phyloP scores from a whole-genome alignment of 1,140 invertebrate species.

The Bicyclus anynana region DNA sequence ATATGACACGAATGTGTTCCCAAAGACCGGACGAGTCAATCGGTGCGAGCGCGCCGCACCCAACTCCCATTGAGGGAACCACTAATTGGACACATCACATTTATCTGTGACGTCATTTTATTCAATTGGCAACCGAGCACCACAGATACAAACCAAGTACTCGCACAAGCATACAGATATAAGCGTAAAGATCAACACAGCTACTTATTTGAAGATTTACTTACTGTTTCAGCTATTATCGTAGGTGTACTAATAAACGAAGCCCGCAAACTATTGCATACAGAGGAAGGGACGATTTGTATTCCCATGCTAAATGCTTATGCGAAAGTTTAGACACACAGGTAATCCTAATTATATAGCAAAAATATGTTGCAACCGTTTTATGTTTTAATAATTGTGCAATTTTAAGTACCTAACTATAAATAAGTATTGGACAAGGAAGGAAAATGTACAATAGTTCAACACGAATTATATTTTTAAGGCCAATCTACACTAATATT shows the following conservation, averaged over 20 bases:
- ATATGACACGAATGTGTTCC: constrained; percentile 33
- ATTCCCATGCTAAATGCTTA: constrained; percentile 11
- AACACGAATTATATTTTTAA: background rate
- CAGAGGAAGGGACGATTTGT: constrained; percentile 11
- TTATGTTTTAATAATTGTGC: background rate
- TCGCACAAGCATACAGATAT: background rate
- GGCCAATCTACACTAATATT: no score
- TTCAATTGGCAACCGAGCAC: constrained; percentile 24
- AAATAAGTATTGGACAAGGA: background rate
- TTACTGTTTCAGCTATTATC: constrained; percentile 32
- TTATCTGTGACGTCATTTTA: constrained; percentile 37
- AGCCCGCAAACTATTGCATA: constrained; percentile 6
- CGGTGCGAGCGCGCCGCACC: constrained; percentile 49
- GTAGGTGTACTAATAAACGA: constrained; percentile 31
- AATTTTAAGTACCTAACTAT: background rate
- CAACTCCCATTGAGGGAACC: constrained; percentile 49
- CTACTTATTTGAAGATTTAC: background rate
- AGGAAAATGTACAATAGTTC: background rate
- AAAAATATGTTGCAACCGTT: background rate
- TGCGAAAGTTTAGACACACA: constrained; percentile 6
- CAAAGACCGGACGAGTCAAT: constrained; percentile 67
- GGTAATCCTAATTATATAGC: background rate
- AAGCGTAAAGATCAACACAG: background rate
- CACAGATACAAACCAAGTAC: constrained; percentile 9
- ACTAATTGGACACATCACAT: constrained; percentile 44